Conservation (phyloP, 2,797 vertebrate species). For the Potorous gilbertii region DNA sequence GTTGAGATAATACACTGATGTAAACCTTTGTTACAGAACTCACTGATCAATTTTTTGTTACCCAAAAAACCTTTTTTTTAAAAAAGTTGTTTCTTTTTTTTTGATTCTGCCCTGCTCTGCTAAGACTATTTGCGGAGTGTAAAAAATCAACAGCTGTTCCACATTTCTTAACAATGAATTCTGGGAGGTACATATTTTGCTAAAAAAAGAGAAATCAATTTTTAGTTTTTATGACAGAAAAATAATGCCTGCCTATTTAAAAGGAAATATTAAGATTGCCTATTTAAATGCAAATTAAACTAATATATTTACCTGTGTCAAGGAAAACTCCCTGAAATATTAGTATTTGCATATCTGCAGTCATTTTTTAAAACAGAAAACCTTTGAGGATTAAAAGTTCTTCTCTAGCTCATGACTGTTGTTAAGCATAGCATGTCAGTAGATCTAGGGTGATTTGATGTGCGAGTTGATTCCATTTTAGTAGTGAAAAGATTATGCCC, state of each 20-base stretch:
- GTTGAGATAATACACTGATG: conserved; percentile 50
- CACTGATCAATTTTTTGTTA: conserved; percentile 51
- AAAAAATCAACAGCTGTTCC: conserved; percentile 55
- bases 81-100: conserved; percentile 60
- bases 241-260: conserved; percentile 49
- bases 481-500: not conserved
- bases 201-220: conserved; percentile 62
- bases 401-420: conserved; percentile 50
- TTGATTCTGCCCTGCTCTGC: conserved; percentile 47
- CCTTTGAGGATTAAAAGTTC: conserved; percentile 41
- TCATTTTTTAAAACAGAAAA: conserved; percentile 58
- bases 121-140: conserved; percentile 59
- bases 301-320: conserved; percentile 35
- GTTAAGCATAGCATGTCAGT: conserved; percentile 32
- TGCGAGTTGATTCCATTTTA: conserved; percentile 43
- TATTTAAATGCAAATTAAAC: conserved; percentile 66
- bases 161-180: conserved; percentile 56
- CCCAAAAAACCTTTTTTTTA: not conserved
- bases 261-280: conserved; percentile 61
- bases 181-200: conserved; percentile 33
- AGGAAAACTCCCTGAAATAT: conserved; percentile 56
- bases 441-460: conserved; percentile 46
- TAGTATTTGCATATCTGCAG: conserved; percentile 62
- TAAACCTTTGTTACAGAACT: conserved; percentile 57
- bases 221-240: conserved; percentile 63